Evolutionary conservation across 2,113 vertebrate species (phyloP), one percentile per base, ranked within the genome.

Genomic region (Cyrtonyx montezumae): DNA sequence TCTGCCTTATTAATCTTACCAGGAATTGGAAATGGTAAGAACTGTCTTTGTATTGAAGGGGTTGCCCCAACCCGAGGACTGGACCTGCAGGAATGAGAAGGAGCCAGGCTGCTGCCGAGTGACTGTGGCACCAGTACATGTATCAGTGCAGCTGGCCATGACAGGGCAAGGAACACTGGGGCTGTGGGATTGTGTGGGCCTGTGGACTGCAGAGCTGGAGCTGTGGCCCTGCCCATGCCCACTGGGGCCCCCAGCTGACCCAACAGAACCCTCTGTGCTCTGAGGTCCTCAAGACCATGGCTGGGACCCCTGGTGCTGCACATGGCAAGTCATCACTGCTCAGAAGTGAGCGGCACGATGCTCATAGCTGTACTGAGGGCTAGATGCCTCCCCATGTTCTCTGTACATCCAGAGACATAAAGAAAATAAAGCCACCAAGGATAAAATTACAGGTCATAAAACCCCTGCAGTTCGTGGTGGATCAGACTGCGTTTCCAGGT

Each of bases 381-480:
- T 45, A 16, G 65, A 28, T 67, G 15, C 30, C 3, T 9, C 30
- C 28, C 34, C 20, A 14, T 67, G 20, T n/a, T 70, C 81, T 75
- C 75, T 20, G 16, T 42, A 63, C 1, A 1, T 34, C 48, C 84
- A 75, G 42, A 59, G 32, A 42, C 37, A 46, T 9, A 37, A 81
- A 49, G 26, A 84, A 5, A 43, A 68, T 8, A 37, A 65, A 12
- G 4, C 21, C 20, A 2, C 46, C 34, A 13, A 37, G 62, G 70
- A 55, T 67, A 61, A 81, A 71, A 71, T 8, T 22, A 12, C 66
- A 48, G 30, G 30, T 11, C 43, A 22, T 22, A n/a, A 77, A 43
- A 16, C 58, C 23, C 23, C n/a, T 58, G 0, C 1, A 37, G 32
- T 3, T 66, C 0, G 0, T 34, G 63, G 16, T 56, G 75, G 75